A percentile compares a stretch with the other conserved stretches of the same genome.
Evolutionary conservation across 2,113 vertebrate genomes (phyloP).

Genomic region (Eptesicus fuscus): DNA sequence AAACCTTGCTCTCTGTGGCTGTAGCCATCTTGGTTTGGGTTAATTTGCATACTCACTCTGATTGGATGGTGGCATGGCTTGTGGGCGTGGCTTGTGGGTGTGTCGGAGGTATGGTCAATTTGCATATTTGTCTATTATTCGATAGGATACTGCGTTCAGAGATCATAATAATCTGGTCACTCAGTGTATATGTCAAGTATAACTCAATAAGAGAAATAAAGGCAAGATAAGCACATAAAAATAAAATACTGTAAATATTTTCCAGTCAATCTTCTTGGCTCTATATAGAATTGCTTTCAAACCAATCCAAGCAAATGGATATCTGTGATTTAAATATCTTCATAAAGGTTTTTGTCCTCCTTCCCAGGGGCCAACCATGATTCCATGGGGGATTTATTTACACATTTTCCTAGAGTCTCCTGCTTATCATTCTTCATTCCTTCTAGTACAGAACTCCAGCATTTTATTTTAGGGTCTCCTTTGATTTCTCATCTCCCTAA

Average conservation of each 20-base stretch:
- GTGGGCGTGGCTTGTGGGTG: too few relatives aligned
- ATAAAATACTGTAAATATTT: not conserved
- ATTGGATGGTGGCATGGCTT: too few relatives aligned
- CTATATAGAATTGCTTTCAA: not conserved
- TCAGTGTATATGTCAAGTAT: not conserved
- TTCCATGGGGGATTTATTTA: not conserved
- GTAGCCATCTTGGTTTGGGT: too few relatives aligned
- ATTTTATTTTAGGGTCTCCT: not conserved
- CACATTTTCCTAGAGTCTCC: not conserved
- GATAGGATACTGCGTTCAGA: too few relatives aligned
- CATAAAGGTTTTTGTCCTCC: not conserved
- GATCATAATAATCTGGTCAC: too few relatives aligned
- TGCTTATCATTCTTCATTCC: not conserved
- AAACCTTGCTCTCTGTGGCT: too few relatives aligned
- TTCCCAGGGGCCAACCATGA: not conserved
- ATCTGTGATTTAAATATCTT: slow-evolving; percentile 2
- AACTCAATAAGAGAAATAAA: not conserved
- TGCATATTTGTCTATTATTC: too few relatives aligned
- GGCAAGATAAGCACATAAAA: not conserved
- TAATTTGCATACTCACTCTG: too few relatives aligned
- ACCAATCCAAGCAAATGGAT: not conserved
- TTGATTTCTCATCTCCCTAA: not conserved
- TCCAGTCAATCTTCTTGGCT: not conserved
- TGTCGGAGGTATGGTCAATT: too few relatives aligned
- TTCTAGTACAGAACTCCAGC: not conserved